These are phyloP conservation scores for Drosophila fungiperda DNA, from an alignment of 2,888 invertebrate genomes.

Conservation along the genomic window DNA sequence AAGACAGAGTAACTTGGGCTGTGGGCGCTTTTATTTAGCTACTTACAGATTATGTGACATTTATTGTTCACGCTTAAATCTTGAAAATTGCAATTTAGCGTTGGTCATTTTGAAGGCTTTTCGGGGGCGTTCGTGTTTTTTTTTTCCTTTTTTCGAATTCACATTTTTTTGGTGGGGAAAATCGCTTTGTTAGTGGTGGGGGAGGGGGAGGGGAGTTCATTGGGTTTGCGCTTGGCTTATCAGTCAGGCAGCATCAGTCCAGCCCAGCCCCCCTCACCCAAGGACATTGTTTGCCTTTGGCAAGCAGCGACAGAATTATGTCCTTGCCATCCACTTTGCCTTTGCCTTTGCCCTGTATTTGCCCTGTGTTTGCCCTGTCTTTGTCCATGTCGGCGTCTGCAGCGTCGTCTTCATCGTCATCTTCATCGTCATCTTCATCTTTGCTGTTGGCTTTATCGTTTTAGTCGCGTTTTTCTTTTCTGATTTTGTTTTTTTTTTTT, in stretches of 20 bases:
- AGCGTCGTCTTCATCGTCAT: slow-evolving; percentile 10
- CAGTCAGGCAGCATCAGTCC: slow-evolving; percentile 56
- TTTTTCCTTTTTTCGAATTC: not conserved
- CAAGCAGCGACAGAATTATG: slow-evolving; percentile 62
- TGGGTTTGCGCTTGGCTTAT: slow-evolving; percentile 49
- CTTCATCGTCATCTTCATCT: slow-evolving; percentile 34
- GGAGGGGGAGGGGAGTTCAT: not conserved
- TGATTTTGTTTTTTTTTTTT: not conserved
- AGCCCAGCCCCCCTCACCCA: slow-evolving; percentile 48
- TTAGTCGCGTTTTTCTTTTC: slow-evolving; percentile 23
- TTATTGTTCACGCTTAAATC: slow-evolving; percentile 85
- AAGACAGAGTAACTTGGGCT: slow-evolving; percentile 28
- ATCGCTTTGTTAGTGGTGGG: slow-evolving; percentile 14
- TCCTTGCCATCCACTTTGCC: slow-evolving; percentile 46
- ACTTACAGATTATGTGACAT: slow-evolving; percentile 85
- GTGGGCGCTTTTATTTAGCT: slow-evolving; percentile 76
- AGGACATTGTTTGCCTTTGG: slow-evolving; percentile 64
- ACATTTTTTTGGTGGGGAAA: slow-evolving; percentile 25
- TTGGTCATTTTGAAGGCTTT: slow-evolving; percentile 43
- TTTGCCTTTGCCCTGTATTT: not conserved
- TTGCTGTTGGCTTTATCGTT: slow-evolving; percentile 13
- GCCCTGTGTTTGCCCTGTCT: not conserved
- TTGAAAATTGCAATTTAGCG: slow-evolving; percentile 78
- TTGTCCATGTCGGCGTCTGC: slow-evolving; percentile 1
- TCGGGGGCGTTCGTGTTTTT: not conserved